phyloP scores from a whole-genome alignment of 1,140 invertebrate genomes.

The Anastrepha obliqua region DNA sequence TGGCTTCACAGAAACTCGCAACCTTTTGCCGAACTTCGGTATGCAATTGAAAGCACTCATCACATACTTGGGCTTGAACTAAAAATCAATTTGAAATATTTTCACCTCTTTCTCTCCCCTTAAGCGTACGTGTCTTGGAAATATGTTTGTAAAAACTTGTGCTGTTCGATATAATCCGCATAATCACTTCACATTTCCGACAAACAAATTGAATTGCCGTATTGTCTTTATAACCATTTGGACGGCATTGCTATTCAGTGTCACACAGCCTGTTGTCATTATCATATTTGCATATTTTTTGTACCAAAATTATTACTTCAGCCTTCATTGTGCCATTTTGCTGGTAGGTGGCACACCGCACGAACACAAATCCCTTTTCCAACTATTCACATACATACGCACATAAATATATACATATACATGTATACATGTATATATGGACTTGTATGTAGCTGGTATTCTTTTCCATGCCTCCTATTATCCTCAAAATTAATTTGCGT shows the following conservation, averaged over 20 bases:
- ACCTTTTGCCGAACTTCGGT: no score
- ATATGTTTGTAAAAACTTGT: no score
- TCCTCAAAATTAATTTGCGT: neutral
- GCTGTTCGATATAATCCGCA: neutral
- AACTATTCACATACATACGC: neutral
- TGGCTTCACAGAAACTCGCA: no score
- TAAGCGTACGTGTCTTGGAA: no score
- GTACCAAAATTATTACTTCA: neutral
- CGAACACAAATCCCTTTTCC: neutral
- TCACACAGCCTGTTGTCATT: conserved; percentile 17
- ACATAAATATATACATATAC: neutral
- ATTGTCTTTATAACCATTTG: neutral
- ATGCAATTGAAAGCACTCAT: no score
- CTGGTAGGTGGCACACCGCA: neutral
- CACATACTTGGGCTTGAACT: no score
- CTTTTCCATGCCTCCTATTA: neutral
- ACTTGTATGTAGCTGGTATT: neutral
- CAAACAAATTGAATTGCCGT: conserved; percentile 34
- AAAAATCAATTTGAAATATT: no score
- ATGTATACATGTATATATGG: neutral
- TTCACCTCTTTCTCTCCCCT: no score
- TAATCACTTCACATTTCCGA: conserved; percentile 29
- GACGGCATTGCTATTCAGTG: conserved; percentile 6
- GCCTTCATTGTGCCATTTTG: neutral
- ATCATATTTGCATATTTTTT: conserved; percentile 48